phyloP scores from a whole-genome alignment of 2,797 vertebrate species.

The Lagocephalus sceleratus region DNA sequence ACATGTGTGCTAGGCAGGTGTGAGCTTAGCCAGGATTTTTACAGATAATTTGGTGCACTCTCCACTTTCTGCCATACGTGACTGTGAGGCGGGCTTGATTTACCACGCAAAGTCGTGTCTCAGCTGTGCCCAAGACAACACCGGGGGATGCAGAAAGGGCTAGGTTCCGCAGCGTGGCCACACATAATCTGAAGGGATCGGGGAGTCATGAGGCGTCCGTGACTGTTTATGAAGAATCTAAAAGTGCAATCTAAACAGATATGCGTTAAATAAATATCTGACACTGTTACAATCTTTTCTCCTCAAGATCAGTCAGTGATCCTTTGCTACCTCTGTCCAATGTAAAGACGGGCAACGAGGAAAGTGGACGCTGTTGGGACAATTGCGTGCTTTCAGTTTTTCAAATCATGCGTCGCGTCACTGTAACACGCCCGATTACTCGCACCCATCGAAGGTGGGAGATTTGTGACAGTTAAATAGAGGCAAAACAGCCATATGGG shows the following conservation, averaged over 20 bases:
- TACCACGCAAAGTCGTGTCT: too few species aligned
- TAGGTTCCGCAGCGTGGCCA: too few species aligned
- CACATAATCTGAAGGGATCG: too few species aligned
- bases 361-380: neutral
- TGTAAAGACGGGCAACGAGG: neutral
- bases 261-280: neutral
- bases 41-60: too few species aligned
- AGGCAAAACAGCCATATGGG: constrained; percentile 26
- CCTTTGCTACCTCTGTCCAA: neutral
- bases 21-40: too few species aligned
- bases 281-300: neutral
- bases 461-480: constrained; percentile 7
- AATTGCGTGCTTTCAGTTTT: neutral
- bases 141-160: too few species aligned
- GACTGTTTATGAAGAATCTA: constrained; percentile 7
- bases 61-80: too few species aligned
- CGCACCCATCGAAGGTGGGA: neutral
- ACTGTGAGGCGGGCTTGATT: too few species aligned
- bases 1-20: too few species aligned
- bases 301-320: neutral
- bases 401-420: neutral
- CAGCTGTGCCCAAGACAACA: too few species aligned
- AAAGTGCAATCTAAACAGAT: neutral
- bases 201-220: neutral
- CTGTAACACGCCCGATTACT: neutral